A percentile compares a stretch with the other conserved stretches of the same genome.
Conservation (phyloP, 2,888 invertebrate species). For the Exephanes ischioxanthus region DNA sequence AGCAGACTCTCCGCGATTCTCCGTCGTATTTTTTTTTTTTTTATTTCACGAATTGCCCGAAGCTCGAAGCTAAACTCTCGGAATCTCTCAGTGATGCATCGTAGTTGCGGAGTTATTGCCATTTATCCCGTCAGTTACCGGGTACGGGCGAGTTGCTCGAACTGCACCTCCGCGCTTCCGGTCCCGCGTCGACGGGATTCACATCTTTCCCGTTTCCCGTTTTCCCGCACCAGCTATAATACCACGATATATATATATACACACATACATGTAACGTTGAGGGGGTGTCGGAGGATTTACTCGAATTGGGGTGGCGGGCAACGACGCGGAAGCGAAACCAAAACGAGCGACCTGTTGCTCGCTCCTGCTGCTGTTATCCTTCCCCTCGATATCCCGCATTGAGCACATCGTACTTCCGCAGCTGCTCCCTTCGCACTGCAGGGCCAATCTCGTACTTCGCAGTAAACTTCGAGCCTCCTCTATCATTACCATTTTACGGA, state of each 20-base stretch:
- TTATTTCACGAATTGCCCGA: slow-evolving; percentile 45
- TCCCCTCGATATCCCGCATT: slow-evolving; percentile 42
- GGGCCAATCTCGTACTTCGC: slow-evolving; percentile 19
- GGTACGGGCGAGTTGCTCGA: not conserved
- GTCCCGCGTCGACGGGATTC: slow-evolving; percentile 9
- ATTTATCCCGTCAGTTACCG: slow-evolving; percentile 22
- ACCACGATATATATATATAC: not conserved
- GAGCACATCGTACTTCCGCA: slow-evolving; percentile 21
- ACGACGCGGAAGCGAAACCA: slow-evolving; percentile 68
- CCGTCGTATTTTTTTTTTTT: slow-evolving; percentile 22
- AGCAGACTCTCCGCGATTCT: not conserved
- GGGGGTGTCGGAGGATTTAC: slow-evolving; percentile 59
- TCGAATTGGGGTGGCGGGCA: slow-evolving; percentile 63
- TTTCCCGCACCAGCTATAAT: not conserved
- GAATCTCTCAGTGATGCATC: slow-evolving; percentile 28
- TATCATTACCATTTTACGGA: not conserved
- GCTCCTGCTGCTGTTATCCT: slow-evolving; percentile 22
- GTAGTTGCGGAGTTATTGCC: slow-evolving; percentile 47
- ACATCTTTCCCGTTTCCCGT: not conserved
- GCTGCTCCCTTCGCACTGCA: slow-evolving; percentile 41
- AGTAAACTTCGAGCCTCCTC: not conserved
- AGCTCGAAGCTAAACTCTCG: slow-evolving; percentile 20
- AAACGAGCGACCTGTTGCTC: slow-evolving; percentile 77
- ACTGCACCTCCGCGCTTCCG: not conserved
- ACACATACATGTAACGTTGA: slow-evolving; percentile 9